Base-by-base conservation (phyloP, 2,113 vertebrate species). In the Oncorhynchus keta region DNA sequence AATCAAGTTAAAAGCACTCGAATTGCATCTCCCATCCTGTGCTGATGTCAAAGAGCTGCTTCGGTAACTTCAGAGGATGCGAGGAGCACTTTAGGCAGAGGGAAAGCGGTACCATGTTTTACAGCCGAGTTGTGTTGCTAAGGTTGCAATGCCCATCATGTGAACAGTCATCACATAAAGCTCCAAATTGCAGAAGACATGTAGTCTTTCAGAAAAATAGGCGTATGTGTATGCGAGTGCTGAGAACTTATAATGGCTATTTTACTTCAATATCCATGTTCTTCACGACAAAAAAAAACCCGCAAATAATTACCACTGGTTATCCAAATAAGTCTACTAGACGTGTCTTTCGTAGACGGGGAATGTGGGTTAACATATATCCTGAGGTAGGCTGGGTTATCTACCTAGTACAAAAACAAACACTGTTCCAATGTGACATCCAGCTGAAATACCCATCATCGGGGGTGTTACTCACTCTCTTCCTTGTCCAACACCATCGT, bases 401-500 rank as follows among this genome's bases (percentile, higher is more conserved):
- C 59, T 22, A 62, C 16, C 16, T 16, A 62, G 7, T 7, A 59
- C 13, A 72, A 67, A 68, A 26, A 69, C 69, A 68, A 18, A 51
- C 28, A 20, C 48, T 30, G 7, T 85, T 35, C 24, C 24, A 67
- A 55, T 32, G 32, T 76, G 68, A 51, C 79, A 77, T 76, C 80
- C 77, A 7, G 74, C 76, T 80, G 84, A 39, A 70, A 48, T 59
- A 75, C 83, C 67, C 49, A 35, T 45, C 49, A 9, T 51, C 12
- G 55, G 66, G 26, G 75, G 79, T 55, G 76, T 73, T 77, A 93
- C 97, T 95, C 95, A 99, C 97, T 97, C 94, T 99, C 97, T 94
- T 99, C 97, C 97, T 99, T 98, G 95, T 99, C 97, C 93, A 99
- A 93, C 94, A 99, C 97, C 97, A 99, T 99, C 94, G 97, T 99